These are phyloP conservation scores for Portunus trituberculatus DNA, from an alignment of 1,140 invertebrate species.

Conservation along the genomic window DNA sequence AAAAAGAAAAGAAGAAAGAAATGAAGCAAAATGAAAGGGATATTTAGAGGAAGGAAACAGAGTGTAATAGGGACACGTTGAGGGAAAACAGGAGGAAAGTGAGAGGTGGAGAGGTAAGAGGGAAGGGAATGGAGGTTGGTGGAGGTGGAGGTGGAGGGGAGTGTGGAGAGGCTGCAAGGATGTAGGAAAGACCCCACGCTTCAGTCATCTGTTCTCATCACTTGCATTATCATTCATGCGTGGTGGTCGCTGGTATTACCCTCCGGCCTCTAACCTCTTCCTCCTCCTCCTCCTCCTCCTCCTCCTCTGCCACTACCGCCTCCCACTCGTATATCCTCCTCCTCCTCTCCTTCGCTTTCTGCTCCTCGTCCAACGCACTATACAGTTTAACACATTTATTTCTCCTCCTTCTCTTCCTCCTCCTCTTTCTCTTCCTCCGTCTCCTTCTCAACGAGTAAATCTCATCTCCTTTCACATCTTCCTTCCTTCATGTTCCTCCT, in stretches of 20 bases:
- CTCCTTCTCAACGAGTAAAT: background rate
- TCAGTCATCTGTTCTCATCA: slow-evolving; percentile 32
- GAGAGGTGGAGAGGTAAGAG: background rate
- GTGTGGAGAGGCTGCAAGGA: background rate
- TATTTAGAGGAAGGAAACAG: background rate
- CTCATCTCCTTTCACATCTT: background rate
- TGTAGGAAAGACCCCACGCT: background rate
- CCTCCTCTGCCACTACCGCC: background rate
- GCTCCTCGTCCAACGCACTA: background rate
- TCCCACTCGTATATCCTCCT: background rate
- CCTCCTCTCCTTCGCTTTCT: background rate
- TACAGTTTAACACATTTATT: too few relatives aligned
- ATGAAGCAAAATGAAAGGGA: too few relatives aligned
- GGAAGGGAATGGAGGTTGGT: background rate
- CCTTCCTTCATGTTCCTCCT: background rate
- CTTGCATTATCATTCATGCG: slow-evolving; percentile 31
- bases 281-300: background rate
- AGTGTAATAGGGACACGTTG: background rate
- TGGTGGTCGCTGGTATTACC: background rate
- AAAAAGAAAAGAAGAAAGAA: too few relatives aligned
- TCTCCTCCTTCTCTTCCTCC: background rate
- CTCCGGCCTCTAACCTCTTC: background rate
- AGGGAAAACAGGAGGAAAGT: background rate
- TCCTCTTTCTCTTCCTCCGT: background rate
- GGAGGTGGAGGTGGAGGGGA: background rate